Base-by-base conservation (phyloP, 2,888 invertebrate genomes). In the Parthenolecanium corni region DNA sequence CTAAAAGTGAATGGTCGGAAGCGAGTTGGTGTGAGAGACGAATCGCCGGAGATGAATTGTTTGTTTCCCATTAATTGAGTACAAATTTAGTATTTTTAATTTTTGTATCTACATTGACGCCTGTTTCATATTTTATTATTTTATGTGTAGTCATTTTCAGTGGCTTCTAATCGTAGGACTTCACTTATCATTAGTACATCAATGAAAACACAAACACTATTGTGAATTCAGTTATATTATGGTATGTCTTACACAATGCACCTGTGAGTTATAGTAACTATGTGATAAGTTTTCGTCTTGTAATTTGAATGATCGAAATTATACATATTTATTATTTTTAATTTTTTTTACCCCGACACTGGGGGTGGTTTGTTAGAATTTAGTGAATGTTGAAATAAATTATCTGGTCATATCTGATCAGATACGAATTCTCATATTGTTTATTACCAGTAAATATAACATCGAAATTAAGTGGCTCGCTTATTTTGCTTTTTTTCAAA, bases 91-190 rank as follows among this genome's bases (percentile, higher is more conserved):
- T 31, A 31, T 31, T 6, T 31, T 4, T 42, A 21, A 38, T 57
- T 57, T 46, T 46, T 24, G 44, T 46, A 57, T 46, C 56, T 57
- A 57, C 56, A 57, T 57, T 57, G 56, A 44, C 56, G 56, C 46
- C 20, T 44, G n/a, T 44, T 20, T 9, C 6, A 44, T 44, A 9
- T 44, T 2, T 44, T 2, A 5, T n/a, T 20, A 44, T n/a, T 20
- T 40, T 40, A 40, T 14, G n/a, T n/a, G n/a, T n/a, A n/a, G 31
- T 31, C 31, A 31, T 14, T 44, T 44, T 44, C n/a, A 44, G 9
- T 44, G 20, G 20, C 2, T 44, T 44, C 2, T 5, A 5, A 18
- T 44, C 6, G 46, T 44, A 14, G 46, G 2, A 9, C 20, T 44
- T 16, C 9, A 44, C n/a, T 44, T 14, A 3, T 16, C n/a, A 18